A percentile compares a stretch with the other conserved stretches of the same genome.
Conservation (phyloP, 2,888 invertebrate genomes). For the Adelognathus sp. region DNA sequence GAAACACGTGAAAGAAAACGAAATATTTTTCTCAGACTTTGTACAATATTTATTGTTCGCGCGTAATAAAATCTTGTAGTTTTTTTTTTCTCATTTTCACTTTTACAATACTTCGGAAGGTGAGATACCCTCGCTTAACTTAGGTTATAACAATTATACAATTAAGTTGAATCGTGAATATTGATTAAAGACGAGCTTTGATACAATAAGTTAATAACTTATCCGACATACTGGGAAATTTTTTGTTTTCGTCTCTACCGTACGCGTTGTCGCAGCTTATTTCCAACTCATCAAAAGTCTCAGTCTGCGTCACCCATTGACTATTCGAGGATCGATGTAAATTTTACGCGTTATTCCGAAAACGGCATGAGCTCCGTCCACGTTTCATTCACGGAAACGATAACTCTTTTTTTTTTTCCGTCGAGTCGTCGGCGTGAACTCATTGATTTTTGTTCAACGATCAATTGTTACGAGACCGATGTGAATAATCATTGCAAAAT, state of each 20-base stretch:
- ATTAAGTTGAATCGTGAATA: conserved; percentile 62
- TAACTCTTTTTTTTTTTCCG: not conserved
- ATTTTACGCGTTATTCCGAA: conserved; percentile 55
- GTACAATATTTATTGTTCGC: conserved; percentile 71
- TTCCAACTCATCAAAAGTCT: conserved; percentile 8
- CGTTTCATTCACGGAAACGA: not conserved
- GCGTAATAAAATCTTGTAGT: conserved; percentile 72
- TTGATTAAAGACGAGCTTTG: conserved; percentile 60
- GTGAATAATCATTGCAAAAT: not conserved
- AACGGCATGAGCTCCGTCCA: not conserved
- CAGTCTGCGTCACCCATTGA: conserved; percentile 49
- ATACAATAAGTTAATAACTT: conserved; percentile 64
- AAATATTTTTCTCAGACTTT: conserved; percentile 59
- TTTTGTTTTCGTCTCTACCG: conserved; percentile 19
- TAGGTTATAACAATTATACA: conserved; percentile 67
- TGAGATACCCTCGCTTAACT: conserved; percentile 63
- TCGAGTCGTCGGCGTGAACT: too few species aligned
- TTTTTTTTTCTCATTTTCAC: conserved; percentile 65
- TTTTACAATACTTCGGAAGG: conserved; percentile 73
- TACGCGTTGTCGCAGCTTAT: conserved; percentile 6
- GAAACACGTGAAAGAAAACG: not conserved
- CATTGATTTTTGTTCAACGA: too few species aligned
- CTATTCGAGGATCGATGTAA: conserved; percentile 57
- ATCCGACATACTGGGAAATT: conserved; percentile 49
- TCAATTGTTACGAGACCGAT: not conserved